Conservation (phyloP, 1,140 invertebrate species). For the Glomeris maerens region DNA sequence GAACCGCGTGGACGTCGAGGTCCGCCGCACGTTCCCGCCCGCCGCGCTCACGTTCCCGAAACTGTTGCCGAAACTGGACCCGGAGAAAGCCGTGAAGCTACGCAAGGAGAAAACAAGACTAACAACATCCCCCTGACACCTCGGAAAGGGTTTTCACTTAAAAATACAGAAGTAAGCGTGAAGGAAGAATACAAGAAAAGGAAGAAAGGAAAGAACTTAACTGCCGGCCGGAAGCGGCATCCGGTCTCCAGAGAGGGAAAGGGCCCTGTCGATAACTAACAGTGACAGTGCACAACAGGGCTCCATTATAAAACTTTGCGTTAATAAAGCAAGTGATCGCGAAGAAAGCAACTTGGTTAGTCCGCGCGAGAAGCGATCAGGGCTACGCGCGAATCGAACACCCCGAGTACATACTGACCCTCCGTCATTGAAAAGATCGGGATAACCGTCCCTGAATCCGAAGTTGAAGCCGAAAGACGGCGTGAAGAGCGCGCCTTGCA, state of each 20-base stretch:
- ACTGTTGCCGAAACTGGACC: slow-evolving; percentile 37
- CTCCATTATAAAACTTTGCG: no score
- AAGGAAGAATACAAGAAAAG: neutral
- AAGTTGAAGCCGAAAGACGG: neutral
- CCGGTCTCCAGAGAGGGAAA: no score
- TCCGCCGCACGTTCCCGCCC: slow-evolving; percentile 52
- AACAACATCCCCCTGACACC: neutral
- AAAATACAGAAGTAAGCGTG: neutral
- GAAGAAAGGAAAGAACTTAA: neutral
- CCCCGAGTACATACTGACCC: neutral
- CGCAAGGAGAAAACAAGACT: neutral
- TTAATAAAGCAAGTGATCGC: no score
- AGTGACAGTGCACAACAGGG: no score
- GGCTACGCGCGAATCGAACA: no score
- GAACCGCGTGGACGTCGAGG: slow-evolving; percentile 82
- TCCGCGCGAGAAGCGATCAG: no score
- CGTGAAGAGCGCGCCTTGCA: neutral
- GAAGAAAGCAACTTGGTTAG: no score
- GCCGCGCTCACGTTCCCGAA: slow-evolving; percentile 28
- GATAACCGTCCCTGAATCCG: neutral
- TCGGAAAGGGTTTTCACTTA: neutral
- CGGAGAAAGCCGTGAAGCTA: slow-evolving; percentile 49
- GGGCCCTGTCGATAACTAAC: no score
- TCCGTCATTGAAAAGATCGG: neutral
- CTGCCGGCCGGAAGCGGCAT: no score